phyloP scores from a whole-genome alignment of 2,888 invertebrate genomes.

The Sicus ferrugineus region DNA sequence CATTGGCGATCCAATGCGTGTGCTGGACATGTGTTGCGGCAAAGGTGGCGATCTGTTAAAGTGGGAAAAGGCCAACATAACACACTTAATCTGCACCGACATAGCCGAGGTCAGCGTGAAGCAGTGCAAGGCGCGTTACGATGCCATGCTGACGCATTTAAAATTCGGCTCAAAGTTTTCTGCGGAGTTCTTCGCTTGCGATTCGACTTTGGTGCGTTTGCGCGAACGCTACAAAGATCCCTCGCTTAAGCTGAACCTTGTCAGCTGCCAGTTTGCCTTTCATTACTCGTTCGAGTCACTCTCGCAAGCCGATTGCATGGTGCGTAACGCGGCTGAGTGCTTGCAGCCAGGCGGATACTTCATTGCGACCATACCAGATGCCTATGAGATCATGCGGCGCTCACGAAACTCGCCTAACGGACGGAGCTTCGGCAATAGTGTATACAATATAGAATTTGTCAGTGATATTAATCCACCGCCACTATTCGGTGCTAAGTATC shows the following conservation, averaged over 20 bases:
- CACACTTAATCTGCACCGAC: conserved; percentile 88
- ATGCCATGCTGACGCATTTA: conserved; percentile 69
- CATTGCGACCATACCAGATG: conserved; percentile 95
- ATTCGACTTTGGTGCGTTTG: conserved; percentile 87
- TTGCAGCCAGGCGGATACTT: conserved; percentile 91
- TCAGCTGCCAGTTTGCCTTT: conserved; percentile 97
- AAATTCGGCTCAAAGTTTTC: conserved; percentile 69
- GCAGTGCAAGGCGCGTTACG: conserved; percentile 86
- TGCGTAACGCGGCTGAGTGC: conserved; percentile 90
- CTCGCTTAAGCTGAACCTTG: conserved; percentile 82
- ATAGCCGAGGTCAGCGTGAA: conserved; percentile 92
- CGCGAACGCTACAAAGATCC: conserved; percentile 80
- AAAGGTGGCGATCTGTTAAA: conserved; percentile 99
- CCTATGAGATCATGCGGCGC: conserved; percentile 86
- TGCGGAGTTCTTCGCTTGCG: conserved; percentile 91
- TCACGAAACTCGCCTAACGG: conserved; percentile 68
- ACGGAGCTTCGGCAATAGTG: conserved; percentile 78
- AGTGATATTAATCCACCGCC: conserved; percentile 76
- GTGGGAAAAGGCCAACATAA: conserved; percentile 86
- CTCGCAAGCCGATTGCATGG: conserved; percentile 88
- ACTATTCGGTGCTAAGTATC: conserved; percentile 94
- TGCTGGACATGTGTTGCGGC: conserved; percentile 95
- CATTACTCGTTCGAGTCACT: conserved; percentile 96
- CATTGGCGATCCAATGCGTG: conserved; percentile 73
- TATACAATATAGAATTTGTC: conserved; percentile 77